A percentile compares a stretch with the other conserved stretches of the same genome.
phyloP scores from a whole-genome alignment of 2,797 vertebrate genomes.

The Falco columbarius region DNA sequence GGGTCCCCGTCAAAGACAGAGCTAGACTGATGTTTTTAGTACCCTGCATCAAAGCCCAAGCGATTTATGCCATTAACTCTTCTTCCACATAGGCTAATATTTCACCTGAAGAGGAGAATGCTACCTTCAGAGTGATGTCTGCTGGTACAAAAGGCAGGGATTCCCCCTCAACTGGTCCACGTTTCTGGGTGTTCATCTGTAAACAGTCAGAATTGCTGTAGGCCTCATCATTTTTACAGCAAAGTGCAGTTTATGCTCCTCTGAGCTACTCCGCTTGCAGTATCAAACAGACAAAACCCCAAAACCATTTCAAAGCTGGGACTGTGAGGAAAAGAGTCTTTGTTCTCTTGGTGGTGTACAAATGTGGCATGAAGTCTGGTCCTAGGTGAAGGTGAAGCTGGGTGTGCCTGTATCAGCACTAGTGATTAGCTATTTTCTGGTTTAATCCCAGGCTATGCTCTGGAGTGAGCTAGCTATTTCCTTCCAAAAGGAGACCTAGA shows the following conservation, averaged over 20 bases:
- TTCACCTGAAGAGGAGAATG: neutral
- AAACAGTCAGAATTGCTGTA: neutral
- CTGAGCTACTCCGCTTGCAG: neutral
- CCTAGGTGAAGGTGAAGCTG: neutral
- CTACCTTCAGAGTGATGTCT: neutral
- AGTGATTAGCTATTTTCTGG: neutral
- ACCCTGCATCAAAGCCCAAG: neutral
- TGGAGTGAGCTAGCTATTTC: neutral
- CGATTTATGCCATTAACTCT: neutral
- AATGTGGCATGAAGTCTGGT: neutral
- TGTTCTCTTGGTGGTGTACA: neutral
- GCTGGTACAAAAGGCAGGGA: neutral
- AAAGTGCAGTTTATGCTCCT: neutral
- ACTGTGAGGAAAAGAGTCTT: neutral
- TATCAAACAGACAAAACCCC: neutral
- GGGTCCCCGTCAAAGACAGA: neutral
- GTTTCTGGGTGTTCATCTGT: neutral
- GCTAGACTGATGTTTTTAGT: neutral
- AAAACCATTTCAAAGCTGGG: neutral
- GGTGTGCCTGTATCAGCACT: neutral
- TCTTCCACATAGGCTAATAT: neutral
- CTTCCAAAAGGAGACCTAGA: neutral
- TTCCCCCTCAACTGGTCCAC: neutral
- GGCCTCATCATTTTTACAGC: neutral
- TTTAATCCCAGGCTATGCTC: neutral